phyloP scores from a whole-genome alignment of 2,113 vertebrate genomes.

The Diphyllodes magnificus region DNA sequence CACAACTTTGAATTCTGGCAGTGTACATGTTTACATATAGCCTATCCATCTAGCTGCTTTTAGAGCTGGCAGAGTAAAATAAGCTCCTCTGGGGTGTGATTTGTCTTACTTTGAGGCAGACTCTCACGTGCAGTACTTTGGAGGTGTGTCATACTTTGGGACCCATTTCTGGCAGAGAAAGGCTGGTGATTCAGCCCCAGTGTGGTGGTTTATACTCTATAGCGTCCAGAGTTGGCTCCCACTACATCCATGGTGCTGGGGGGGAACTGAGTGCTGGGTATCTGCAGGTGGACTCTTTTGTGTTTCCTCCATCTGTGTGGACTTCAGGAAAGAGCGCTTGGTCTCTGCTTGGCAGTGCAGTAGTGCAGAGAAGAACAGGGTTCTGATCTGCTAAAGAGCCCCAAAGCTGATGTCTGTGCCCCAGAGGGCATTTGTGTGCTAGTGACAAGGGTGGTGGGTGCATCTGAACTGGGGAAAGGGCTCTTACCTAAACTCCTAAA shows the following conservation, averaged over 20 bases:
- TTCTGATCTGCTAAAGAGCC: not conserved
- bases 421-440: not conserved
- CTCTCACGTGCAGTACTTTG: accelerated
- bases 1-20: not conserved
- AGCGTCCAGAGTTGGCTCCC: not conserved
- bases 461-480: not conserved
- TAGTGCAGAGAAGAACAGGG: not conserved
- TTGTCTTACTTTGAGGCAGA: not conserved
- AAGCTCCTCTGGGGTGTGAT: not conserved
- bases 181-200: not conserved
- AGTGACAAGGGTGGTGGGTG: accelerated
- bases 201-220: not conserved
- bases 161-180: not conserved
- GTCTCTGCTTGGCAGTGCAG: not conserved
- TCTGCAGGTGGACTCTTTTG: not conserved
- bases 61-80: not conserved
- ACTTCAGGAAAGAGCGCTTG: accelerated
- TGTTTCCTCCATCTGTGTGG: not conserved
- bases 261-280: accelerated
- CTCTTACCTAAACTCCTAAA: not conserved
- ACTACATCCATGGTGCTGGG: accelerated
- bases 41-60: not conserved
- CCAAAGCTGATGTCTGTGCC: not conserved
- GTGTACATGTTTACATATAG: not conserved
- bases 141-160: not conserved